Evolutionary conservation across 2,888 invertebrate genomes (phyloP), one percentile per base, ranked within the genome.

Genomic region (Linhomoeus sp.): DNA sequence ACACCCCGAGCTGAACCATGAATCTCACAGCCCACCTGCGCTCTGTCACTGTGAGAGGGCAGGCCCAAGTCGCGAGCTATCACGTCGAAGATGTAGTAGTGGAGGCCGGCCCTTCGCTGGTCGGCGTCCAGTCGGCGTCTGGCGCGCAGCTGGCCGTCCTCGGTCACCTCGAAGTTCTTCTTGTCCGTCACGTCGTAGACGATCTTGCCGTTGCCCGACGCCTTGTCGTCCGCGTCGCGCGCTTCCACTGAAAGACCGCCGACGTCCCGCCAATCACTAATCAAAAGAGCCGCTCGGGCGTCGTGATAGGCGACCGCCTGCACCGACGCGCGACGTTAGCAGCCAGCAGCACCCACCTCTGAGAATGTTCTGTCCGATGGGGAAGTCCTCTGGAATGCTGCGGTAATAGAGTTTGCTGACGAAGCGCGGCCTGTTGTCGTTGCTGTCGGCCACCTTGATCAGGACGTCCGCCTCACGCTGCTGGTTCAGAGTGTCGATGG

Each of bases 141-240:
- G 64, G 86, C 86, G 44, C 82, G 82, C 53, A 90, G 87, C 46
- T 86, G 81, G 37, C 90, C 90, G 61, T 88, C 86, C 57, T 84
- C 80, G 71, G 90, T 88, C 59, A 94, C 87, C 67, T 83, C 82
- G 49, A 97, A 94, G 71, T 90, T 87, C 65, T 84, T 82, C 38
- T 87, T 83, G 59, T 81, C 85, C 3, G 25, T 5, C 58, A 90
- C 70, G 40, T 84, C 81, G 66, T 88, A 90, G 19, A 83, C 77
- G 62, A 90, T 87, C 48, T 85, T 86, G 24, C 90, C 88, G 67
- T 94, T 94, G 67, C 84, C 83, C 63, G 5, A 9, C 29, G 29
- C 29, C 29, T 90, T 90, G 35, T 87, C 86, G 72, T 92, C 92
- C 42, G 53, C 53, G 47, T 62, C 62, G 9, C 48, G 45, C 0